Conservation (phyloP, 2,888 invertebrate species). For the Netelia virgata region DNA sequence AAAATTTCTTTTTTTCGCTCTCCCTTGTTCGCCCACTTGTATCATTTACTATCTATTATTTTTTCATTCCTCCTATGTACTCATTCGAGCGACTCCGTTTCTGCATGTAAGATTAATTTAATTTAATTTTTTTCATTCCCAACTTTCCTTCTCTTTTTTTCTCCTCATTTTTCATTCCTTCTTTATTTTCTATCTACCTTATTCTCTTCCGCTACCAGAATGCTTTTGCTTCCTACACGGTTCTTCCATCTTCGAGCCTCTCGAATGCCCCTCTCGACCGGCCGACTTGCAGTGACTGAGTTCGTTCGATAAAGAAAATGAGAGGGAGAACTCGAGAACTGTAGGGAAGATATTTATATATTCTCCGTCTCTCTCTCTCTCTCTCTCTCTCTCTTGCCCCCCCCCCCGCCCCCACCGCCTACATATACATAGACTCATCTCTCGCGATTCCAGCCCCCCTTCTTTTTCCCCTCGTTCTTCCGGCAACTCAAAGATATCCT, state of each 20-base stretch:
- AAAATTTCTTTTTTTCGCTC: no score
- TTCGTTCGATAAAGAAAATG: slow-evolving; percentile 73
- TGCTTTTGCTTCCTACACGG: slow-evolving; percentile 57
- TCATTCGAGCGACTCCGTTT: neutral
- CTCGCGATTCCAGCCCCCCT: no score
- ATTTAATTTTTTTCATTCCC: neutral
- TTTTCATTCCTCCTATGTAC: no score
- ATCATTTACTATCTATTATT: no score
- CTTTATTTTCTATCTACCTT: slow-evolving; percentile 2
- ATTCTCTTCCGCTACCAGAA: slow-evolving; percentile 10
- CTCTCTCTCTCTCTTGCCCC: no score
- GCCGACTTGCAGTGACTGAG: slow-evolving; percentile 72
- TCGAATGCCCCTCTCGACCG: slow-evolving; percentile 65
- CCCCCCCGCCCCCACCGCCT: no score
- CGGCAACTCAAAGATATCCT: no score
- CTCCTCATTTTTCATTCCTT: neutral
- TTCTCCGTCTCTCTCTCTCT: no score
- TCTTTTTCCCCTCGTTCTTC: no score
- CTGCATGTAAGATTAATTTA: neutral
- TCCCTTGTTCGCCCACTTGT: no score
- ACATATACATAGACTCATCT: no score
- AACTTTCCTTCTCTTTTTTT: slow-evolving; percentile 22
- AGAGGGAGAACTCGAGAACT: slow-evolving; percentile 60
- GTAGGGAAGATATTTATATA: neutral
- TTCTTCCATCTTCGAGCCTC: slow-evolving; percentile 61